A percentile compares a stretch with the other conserved stretches of the same genome.
These are phyloP conservation scores for Marmota monax DNA, from an alignment of 2,113 vertebrate species.

Conservation along the genomic window DNA sequence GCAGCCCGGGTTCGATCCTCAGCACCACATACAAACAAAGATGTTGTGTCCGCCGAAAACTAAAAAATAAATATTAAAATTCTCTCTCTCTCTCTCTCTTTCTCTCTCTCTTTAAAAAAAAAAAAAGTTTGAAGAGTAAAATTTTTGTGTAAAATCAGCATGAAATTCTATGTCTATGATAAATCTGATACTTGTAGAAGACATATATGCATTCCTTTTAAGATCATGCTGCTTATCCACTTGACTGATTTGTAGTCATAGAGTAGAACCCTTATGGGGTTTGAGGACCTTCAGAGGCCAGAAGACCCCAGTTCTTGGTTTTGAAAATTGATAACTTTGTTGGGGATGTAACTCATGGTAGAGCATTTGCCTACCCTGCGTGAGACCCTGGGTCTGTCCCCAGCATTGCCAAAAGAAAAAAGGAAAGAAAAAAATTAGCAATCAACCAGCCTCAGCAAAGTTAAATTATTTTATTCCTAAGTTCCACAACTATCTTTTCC, in stretches of 20 bases:
- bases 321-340: background rate
- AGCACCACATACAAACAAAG: too few species aligned
- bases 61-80: too few species aligned
- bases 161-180: background rate
- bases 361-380: background rate
- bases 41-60: too few species aligned
- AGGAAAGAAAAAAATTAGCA: too few species aligned
- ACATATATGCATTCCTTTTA: background rate
- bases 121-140: background rate
- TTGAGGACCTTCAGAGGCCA: background rate
- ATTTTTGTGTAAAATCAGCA: conserved; percentile 1
- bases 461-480: background rate
- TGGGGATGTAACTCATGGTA: background rate
- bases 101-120: too few species aligned
- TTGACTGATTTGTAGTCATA: background rate
- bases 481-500: background rate
- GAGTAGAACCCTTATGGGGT: background rate
- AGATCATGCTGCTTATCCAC: background rate
- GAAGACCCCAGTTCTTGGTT: background rate
- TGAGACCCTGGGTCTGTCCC: background rate
- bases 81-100: too few species aligned
- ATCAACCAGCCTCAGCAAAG: background rate
- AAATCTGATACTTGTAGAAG: background rate
- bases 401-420: background rate
- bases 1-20: too few species aligned